These are phyloP conservation scores for Labroides dimidiatus DNA, from an alignment of 2,797 vertebrate genomes.

Conservation along the genomic window DNA sequence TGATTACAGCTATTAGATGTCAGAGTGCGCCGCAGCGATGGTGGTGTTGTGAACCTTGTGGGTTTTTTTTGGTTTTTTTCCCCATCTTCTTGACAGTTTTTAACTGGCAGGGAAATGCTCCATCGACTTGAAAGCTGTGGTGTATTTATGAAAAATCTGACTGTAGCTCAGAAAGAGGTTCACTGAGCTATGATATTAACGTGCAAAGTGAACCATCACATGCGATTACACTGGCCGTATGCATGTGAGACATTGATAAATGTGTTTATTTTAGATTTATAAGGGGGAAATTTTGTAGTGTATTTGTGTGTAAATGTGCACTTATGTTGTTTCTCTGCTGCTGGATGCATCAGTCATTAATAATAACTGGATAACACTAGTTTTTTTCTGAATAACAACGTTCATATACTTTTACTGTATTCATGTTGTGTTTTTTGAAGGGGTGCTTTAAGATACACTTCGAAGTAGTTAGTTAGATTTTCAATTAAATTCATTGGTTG, in stretches of 20 bases:
- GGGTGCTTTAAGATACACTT: too few relatives aligned
- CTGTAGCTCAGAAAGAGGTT: slow-evolving; percentile 18
- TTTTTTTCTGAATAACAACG: too few relatives aligned
- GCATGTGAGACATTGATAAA: slow-evolving; percentile 32
- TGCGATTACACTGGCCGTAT: slow-evolving; percentile 21
- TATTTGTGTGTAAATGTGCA: neutral
- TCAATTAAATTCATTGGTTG: neutral
- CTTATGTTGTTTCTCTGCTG: neutral
- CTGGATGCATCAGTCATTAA: neutral
- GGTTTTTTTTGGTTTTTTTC: slow-evolving; percentile 2
- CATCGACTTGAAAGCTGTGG: slow-evolving; percentile 34
- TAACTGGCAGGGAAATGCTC: slow-evolving; percentile 48
- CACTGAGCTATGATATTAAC: slow-evolving; percentile 24
- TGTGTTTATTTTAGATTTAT: slow-evolving; percentile 41
- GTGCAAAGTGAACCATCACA: slow-evolving; percentile 29
- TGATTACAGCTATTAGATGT: slow-evolving; percentile 67
- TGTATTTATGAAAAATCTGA: slow-evolving; percentile 34
- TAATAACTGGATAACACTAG: slow-evolving; percentile 1
- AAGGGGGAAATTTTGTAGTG: slow-evolving; percentile 11
- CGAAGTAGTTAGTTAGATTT: neutral
- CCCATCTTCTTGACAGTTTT: slow-evolving; percentile 39
- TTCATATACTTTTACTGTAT: too few relatives aligned
- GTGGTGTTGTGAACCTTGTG: slow-evolving; percentile 42
- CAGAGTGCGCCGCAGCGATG: slow-evolving; percentile 39
- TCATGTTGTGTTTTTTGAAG: too few relatives aligned